Conservation (phyloP, 2,113 vertebrate genomes). For the Zosterops hypoxanthus region DNA sequence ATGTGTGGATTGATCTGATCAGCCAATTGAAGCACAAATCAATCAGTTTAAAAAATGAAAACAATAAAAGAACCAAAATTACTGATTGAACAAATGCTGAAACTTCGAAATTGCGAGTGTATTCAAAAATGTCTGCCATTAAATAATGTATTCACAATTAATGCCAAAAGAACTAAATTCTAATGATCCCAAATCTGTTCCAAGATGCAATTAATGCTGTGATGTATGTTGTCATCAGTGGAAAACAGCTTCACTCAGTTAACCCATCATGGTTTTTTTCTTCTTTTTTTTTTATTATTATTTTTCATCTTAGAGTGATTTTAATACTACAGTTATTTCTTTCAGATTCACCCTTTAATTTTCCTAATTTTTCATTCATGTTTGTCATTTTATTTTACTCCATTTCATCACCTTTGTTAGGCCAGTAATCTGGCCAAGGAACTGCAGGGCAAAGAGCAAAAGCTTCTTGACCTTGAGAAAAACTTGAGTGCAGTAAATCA, state of each 20-base stretch:
- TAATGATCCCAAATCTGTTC: background rate
- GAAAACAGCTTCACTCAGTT: background rate
- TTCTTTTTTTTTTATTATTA: background rate
- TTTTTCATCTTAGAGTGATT: constrained; percentile 25
- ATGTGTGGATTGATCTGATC: fast-evolving
- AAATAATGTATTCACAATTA: background rate
- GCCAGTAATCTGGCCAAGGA: constrained; percentile 81
- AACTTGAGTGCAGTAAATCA: constrained; percentile 79
- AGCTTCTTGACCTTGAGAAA: constrained; percentile 81
- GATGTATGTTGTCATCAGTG: background rate
- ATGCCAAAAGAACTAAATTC: background rate
- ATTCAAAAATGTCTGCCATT: background rate
- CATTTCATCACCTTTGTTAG: constrained; percentile 69
- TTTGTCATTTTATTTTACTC: constrained; percentile 47
- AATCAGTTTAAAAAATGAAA: background rate
- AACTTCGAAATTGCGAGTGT: background rate
- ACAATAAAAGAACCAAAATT: background rate
- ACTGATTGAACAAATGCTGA: background rate
- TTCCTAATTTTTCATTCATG: constrained; percentile 47
- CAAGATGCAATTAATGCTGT: background rate
- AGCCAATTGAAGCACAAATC: background rate
- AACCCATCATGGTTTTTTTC: background rate
- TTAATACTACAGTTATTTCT: background rate
- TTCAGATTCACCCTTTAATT: constrained; percentile 30
- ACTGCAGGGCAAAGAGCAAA: constrained; percentile 82